Evolutionary conservation across 1,140 invertebrate genomes (phyloP).

Genomic region (Pentalonia nigronervosa): DNA sequence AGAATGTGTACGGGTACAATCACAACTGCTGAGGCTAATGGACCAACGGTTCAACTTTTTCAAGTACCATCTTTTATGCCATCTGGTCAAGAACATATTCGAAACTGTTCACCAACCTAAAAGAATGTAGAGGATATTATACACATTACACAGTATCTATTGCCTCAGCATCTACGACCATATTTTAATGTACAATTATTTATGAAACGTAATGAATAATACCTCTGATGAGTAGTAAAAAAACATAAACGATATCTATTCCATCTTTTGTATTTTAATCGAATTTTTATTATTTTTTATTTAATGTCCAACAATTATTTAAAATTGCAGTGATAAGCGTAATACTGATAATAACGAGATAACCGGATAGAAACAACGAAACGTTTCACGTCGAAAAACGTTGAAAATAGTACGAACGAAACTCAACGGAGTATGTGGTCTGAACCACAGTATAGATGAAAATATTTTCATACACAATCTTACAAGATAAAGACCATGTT

Average conservation of each 20-base stretch:
- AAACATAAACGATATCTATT: background rate
- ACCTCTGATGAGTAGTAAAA: background rate
- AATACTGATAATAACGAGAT: background rate
- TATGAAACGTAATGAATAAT: background rate
- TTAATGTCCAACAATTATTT: background rate
- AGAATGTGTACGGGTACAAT: constrained; percentile 3
- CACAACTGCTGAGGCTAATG: background rate
- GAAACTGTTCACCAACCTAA: background rate
- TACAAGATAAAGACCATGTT: no score
- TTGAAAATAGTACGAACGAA: no score
- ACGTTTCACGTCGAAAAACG: no score
- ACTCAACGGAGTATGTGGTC: no score
- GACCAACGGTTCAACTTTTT: background rate
- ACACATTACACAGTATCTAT: background rate
- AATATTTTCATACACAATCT: no score
- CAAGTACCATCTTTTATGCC: constrained; percentile 13
- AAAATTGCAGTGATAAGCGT: background rate
- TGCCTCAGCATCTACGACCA: background rate
- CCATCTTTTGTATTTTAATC: background rate
- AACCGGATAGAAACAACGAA: background rate
- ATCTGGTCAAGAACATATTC: constrained; percentile 42
- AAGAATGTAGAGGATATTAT: background rate
- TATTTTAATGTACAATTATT: background rate
- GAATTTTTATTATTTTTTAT: background rate
- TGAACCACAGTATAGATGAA: no score